A percentile compares a stretch with the other conserved stretches of the same genome.
These are phyloP conservation scores for Oncorhynchus tshawytscha DNA, from an alignment of 2,113 vertebrate species.

Conservation along the genomic window DNA sequence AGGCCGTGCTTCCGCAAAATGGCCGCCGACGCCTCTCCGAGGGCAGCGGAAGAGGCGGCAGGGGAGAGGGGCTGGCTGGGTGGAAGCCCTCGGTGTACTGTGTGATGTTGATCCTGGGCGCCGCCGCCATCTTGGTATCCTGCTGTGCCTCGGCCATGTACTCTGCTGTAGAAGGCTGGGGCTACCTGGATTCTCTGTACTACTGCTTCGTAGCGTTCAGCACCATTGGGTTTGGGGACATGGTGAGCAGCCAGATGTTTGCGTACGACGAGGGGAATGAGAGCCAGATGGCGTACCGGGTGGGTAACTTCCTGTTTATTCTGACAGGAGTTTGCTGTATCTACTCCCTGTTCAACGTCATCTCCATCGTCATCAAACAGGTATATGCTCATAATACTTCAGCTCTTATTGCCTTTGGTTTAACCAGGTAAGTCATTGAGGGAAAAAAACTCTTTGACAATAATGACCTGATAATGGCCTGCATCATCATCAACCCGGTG, in stretches of 20 bases:
- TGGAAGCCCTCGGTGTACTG: constrained; percentile 98
- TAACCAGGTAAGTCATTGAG: too few relatives aligned
- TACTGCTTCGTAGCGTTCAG: constrained; percentile 99
- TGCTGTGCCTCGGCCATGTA: constrained; percentile 95
- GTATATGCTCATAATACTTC: too few relatives aligned
- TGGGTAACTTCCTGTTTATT: constrained; percentile 93
- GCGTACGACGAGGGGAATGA: constrained; percentile 75
- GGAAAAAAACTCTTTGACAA: too few relatives aligned
- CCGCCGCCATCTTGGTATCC: constrained; percentile 86
- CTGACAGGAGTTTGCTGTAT: constrained; percentile 95
- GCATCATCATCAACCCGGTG: too few relatives aligned
- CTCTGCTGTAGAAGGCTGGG: constrained; percentile 88
- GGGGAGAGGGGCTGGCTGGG: constrained; percentile 73
- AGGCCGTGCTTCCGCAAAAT: constrained; percentile 69
- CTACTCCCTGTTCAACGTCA: constrained; percentile 97
- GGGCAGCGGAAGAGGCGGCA: constrained; percentile 18
- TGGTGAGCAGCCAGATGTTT: constrained; percentile 90
- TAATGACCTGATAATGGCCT: too few relatives aligned
- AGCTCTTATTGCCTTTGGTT: too few relatives aligned
- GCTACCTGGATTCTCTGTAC: constrained; percentile 94
- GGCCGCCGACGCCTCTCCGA: constrained; percentile 43
- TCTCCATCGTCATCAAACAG: constrained; percentile 96
- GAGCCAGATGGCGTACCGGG: constrained; percentile 73
- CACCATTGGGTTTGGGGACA: constrained; percentile 96
- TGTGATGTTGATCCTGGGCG: constrained; percentile 91